Conservation (phyloP, 1,140 invertebrate genomes). For the Diplogasteroides magnus region DNA sequence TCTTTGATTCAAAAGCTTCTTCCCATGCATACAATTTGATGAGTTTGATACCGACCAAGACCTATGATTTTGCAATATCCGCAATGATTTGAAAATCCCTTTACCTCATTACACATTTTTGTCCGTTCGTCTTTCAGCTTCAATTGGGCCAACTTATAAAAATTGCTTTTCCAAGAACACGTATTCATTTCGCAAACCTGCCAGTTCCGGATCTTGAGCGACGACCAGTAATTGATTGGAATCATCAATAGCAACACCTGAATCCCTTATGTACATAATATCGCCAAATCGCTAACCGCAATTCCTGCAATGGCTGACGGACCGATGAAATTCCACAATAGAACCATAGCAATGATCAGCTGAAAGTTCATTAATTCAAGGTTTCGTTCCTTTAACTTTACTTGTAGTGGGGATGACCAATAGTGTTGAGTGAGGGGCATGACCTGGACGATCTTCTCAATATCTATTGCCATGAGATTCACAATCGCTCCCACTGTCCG, state of each 20-base stretch:
- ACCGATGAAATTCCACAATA: constrained; percentile 56
- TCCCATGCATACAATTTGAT: constrained; percentile 54
- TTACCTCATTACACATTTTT: constrained; percentile 62
- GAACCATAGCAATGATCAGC: constrained; percentile 51
- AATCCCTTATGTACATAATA: no score
- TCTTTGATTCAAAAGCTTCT: constrained; percentile 36
- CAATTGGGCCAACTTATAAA: constrained; percentile 43
- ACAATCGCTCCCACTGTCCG: constrained; percentile 64
- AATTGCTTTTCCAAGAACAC: background rate
- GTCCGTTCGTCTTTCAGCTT: constrained; percentile 51
- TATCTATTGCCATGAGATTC: constrained; percentile 64
- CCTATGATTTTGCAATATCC: constrained; percentile 49
- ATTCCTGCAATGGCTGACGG: constrained; percentile 55
- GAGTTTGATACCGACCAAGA: constrained; percentile 54
- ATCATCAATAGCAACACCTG: constrained; percentile 53
- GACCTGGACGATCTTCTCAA: constrained; percentile 56
- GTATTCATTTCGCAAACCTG: constrained; percentile 49
- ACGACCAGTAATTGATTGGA: constrained; percentile 57
- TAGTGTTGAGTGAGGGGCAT: constrained; percentile 59
- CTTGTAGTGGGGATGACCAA: constrained; percentile 52
- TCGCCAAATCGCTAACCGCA: no score
- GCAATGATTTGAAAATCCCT: no score
- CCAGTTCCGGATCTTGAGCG: constrained; percentile 56
- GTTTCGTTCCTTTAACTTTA: constrained; percentile 1
- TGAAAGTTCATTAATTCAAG: no score